Conservation (phyloP, 2,888 invertebrate species). For the Leucophenga montana region DNA sequence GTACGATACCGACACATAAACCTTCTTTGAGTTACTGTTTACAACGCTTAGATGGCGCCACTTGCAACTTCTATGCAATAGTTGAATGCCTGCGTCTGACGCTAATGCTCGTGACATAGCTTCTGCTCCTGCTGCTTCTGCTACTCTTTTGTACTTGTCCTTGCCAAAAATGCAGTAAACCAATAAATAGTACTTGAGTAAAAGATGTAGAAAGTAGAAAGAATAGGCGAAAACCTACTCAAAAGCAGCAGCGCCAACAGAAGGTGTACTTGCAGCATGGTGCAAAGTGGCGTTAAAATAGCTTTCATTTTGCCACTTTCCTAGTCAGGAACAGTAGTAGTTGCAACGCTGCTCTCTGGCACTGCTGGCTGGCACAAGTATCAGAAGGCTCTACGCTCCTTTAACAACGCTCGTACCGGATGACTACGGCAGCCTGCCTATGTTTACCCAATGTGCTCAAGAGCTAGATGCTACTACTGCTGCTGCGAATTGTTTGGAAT, state of each 20-base stretch:
- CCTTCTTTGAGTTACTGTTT: constrained; percentile 26
- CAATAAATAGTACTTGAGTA: background rate
- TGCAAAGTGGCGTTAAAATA: constrained; percentile 44
- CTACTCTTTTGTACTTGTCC: background rate
- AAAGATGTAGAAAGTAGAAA: background rate
- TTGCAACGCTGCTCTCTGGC: background rate
- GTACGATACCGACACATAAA: background rate
- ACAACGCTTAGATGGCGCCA: constrained; percentile 26
- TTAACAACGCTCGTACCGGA: no score
- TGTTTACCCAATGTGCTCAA: no score
- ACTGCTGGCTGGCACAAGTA: no score
- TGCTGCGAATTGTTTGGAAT: no score
- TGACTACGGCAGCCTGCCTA: no score
- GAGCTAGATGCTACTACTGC: no score
- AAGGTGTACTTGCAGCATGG: constrained; percentile 14
- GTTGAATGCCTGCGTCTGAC: background rate
- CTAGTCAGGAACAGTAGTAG: constrained; percentile 11
- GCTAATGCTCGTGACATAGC: constrained; percentile 1
- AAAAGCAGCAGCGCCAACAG: background rate
- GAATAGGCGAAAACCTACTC: no score
- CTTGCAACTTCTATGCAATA: background rate
- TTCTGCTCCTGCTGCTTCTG: background rate
- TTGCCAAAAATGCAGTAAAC: constrained; percentile 10
- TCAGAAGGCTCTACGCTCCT: no score
- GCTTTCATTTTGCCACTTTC: constrained; percentile 46